Evolutionary conservation across 1,140 invertebrate genomes (phyloP), one percentile per base, ranked within the genome.

Genomic region (Archegozetes longisetosus): DNA sequence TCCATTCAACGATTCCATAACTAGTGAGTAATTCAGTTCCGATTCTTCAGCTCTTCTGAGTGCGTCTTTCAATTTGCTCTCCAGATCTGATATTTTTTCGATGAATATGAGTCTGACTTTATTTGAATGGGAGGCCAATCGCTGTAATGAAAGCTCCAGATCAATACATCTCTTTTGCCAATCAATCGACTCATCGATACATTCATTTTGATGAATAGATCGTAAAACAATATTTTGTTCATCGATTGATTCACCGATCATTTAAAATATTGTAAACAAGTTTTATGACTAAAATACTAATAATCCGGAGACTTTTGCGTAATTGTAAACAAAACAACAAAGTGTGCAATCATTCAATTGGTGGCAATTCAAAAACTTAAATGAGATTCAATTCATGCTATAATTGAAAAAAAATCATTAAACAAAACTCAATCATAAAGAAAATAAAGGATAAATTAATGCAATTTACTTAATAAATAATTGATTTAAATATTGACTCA

Each of bases 51-150:
- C 20, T 12, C 9, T n/a, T 17, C 17, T 40, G 32, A 40, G 32
- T 9, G 55, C 55, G 12, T 47, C 40, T 46, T 14, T 40, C 20
- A 25, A 12, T 9, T n/a, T 4, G 20, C 50, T 6, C 24, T 51
- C 50, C 50, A 51, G 24, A 22, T 51, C 20, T 51, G 24, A 4
- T 9, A 51, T 51, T 20, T 51, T 51, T 4, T 51, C 20, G 20
- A 51, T 12, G 20, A 51, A 51, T 4, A 25, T n/a, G 20, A 9
- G 50, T 26, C 50, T 51, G 6, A 75, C 74, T 17, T 68, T 82
- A 3, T 76, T 78, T 55, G 73, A 79, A 51, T 90, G 87, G 71
- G 77, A 86, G 2, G 73, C 78, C 64, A 74, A 77, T 32, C 90
- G 88, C 68, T 90, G 87, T 69, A 70, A 71, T 0, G 74, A 78